These are phyloP conservation scores for Ailurus styani DNA, from an alignment of 2,113 vertebrate genomes.

Conservation along the genomic window DNA sequence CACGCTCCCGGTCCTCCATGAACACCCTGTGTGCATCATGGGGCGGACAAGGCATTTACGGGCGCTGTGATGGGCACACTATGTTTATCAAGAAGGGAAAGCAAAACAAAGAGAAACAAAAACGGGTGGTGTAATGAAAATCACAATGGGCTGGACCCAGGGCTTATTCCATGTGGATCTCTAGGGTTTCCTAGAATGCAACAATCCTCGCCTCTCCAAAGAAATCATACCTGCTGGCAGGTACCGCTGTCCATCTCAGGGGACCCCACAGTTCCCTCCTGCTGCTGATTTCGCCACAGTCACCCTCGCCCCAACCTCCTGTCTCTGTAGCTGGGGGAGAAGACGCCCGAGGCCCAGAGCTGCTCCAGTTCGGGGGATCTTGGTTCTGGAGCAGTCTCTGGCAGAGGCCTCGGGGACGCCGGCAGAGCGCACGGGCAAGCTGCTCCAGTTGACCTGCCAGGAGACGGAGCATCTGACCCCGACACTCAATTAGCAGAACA, in stretches of 20 bases:
- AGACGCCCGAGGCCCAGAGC: not conserved
- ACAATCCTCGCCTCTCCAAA: not conserved
- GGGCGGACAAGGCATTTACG: rapidly evolving
- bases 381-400: rapidly evolving
- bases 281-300: not conserved
- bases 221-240: not conserved
- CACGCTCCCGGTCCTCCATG: rapidly evolving
- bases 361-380: rapidly evolving
- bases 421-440: rapidly evolving
- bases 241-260: not conserved
- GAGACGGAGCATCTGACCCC: not conserved
- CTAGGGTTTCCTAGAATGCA: not conserved
- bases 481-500: constrained; percentile 78
- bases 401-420: not conserved
- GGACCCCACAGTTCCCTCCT: rapidly evolving
- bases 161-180: not conserved
- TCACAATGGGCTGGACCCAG: not conserved
- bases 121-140: not conserved
- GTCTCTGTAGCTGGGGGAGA: not conserved
- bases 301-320: not conserved
- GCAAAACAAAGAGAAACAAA: not conserved
- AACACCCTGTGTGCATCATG: rapidly evolving
- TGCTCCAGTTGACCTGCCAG: not conserved
- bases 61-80: not conserved
- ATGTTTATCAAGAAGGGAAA: not conserved